Evolutionary conservation across 2,797 vertebrate species (phyloP).

Genomic region (Siniperca undulata): DNA sequence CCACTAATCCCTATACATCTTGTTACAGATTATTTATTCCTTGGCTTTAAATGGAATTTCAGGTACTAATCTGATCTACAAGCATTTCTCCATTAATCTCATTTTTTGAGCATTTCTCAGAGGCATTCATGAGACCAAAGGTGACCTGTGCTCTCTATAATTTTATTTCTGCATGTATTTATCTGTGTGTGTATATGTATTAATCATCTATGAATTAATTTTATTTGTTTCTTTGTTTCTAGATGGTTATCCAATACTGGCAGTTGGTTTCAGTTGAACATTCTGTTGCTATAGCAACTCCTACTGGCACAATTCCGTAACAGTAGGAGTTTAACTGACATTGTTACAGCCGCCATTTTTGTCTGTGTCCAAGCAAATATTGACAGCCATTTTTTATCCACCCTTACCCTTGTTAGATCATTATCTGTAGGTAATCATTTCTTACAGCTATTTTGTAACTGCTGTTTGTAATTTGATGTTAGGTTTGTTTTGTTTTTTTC

Average conservation of each 20-base stretch:
- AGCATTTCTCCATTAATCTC: slow-evolving; percentile 23
- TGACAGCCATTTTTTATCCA: background rate
- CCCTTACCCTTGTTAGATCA: background rate
- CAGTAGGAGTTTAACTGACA: background rate
- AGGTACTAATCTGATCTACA: slow-evolving; percentile 53
- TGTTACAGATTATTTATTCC: slow-evolving; percentile 52
- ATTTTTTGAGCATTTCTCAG: slow-evolving; percentile 27
- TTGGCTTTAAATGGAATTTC: slow-evolving; percentile 46
- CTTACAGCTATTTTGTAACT: background rate
- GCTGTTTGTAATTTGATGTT: background rate
- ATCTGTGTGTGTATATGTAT: background rate
- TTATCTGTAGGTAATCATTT: background rate
- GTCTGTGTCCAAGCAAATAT: no score
- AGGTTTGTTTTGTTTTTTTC: background rate
- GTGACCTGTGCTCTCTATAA: background rate
- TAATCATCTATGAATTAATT: background rate
- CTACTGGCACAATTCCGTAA: background rate
- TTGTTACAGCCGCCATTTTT: background rate
- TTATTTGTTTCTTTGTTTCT: background rate
- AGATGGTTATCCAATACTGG: slow-evolving; percentile 9
- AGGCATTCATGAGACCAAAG: background rate
- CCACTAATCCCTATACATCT: slow-evolving; percentile 48
- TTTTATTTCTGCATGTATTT: background rate
- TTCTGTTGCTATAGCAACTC: slow-evolving; percentile 10
- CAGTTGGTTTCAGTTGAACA: background rate